Conservation (phyloP, 2,888 invertebrate genomes). For the Conops quadrifasciatus region DNA sequence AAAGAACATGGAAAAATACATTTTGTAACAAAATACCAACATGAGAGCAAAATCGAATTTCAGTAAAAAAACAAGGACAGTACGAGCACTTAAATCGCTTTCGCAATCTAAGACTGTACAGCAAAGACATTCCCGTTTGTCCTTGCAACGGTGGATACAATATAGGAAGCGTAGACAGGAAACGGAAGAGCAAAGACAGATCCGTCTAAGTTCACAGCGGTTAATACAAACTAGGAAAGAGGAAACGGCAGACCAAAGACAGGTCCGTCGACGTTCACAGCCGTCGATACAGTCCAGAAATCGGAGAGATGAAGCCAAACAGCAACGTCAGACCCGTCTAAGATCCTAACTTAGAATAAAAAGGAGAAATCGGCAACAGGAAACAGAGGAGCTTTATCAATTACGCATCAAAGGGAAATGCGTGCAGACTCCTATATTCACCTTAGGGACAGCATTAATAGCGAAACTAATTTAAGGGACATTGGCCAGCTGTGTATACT, state of each 20-base stretch:
- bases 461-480: neutral
- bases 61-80: no score
- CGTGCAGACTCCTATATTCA: slow-evolving; percentile 18
- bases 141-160: no score
- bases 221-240: neutral
- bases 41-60: no score
- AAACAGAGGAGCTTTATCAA: neutral
- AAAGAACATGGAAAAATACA: no score
- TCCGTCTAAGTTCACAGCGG: no score
- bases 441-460: slow-evolving; percentile 5
- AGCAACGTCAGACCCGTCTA: neutral
- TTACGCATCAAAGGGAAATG: slow-evolving; percentile 17
- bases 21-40: no score
- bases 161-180: no score
- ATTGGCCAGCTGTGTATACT: slow-evolving; percentile 15
- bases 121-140: neutral
- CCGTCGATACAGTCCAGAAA: neutral
- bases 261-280: neutral
- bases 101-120: neutral
- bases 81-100: neutral
- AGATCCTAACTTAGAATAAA: neutral
- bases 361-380: neutral
- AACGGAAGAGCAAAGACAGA: no score
- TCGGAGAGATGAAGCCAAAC: neutral
- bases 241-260: neutral